Base-by-base conservation (phyloP, 1,140 invertebrate genomes). In the Andrena cerasifolii region DNA sequence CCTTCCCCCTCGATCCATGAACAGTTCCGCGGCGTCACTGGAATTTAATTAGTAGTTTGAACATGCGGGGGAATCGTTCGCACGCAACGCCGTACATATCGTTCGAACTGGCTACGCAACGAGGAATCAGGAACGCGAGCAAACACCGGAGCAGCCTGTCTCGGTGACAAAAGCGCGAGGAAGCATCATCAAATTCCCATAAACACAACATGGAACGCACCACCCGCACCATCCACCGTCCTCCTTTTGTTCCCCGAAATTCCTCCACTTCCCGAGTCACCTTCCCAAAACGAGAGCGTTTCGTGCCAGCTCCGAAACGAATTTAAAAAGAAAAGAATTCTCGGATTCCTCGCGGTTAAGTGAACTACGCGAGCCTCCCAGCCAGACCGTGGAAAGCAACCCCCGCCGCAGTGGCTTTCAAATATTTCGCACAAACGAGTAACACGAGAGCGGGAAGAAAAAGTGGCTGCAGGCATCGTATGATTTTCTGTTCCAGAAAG, bases 11-110 rank as follows among this genome's bases (percentile, higher is more conserved):
- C 10, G 16, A 40, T 54, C 51, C 51, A 4, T 16, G 53, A 28
- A 14, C 51, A 21, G 21, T 54, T 56, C 53, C 53, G 26, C 6
- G 24, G 58, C 10, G 0, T 24, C 33, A 33, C 14, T 16, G 40
- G 28, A 72, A 72, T 72, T 72, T 72, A 72, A 72, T 72, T 72
- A 72, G 62, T 61, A 62, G 16, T 33, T 58, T 40, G 28, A 28
- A 33, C 28, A 49, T 24, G n/a, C 3, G 3, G 0, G 16, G 5
- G 53, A 16, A 24, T 36, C 24, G 51, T 14, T 21, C 33, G 21
- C 8, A 26, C n/a, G 12, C 12, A 18, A 3, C 40, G n/a, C 5
- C 67, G 7, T 54, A 21, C n/a, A 5, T 33, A 12, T 8, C 5
- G 26, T 21, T 18, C 7, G 5, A 31, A 47, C 43, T 31, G 43